Evolutionary conservation across 2,888 invertebrate genomes (phyloP).

Genomic region (Bombyx huttoni): DNA sequence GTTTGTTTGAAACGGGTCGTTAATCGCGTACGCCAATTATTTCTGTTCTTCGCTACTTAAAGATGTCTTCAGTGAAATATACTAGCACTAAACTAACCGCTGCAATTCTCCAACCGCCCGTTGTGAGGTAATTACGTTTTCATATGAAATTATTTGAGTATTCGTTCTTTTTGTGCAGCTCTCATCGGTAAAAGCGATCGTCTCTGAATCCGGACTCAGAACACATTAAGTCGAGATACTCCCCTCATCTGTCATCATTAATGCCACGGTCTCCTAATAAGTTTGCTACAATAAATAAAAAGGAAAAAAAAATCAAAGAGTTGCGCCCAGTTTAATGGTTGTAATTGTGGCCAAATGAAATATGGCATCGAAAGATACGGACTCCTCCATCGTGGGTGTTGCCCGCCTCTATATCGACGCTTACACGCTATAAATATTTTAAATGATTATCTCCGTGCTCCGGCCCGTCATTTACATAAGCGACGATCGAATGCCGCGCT

Average conservation of each 20-base stretch:
- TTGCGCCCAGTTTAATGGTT: conserved; percentile 65
- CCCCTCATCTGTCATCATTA: conserved; percentile 70
- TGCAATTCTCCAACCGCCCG: conserved; percentile 1
- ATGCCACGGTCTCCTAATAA: conserved; percentile 68
- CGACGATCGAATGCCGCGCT: conserved; percentile 20
- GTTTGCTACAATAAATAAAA: conserved; percentile 65
- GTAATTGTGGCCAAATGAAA: conserved; percentile 68
- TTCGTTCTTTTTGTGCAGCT: conserved; percentile 27
- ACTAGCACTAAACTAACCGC: background rate
- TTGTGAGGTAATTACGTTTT: conserved; percentile 14
- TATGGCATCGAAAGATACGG: conserved; percentile 45
- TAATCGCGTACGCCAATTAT: conserved; percentile 8
- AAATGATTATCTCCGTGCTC: conserved; percentile 50
- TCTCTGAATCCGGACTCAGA: conserved; percentile 35
- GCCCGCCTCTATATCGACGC: conserved; percentile 53
- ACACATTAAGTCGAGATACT: conserved; percentile 50
- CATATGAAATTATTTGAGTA: conserved; percentile 36
- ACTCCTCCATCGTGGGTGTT: conserved; percentile 57
- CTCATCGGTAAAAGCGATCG: conserved; percentile 20
- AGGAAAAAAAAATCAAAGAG: conserved; percentile 53
- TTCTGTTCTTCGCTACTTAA: conserved; percentile 1
- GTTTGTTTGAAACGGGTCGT: conserved; percentile 12
- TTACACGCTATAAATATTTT: conserved; percentile 64
- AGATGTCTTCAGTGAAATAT: background rate
- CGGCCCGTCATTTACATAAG: conserved; percentile 40